A percentile compares a stretch with the other conserved stretches of the same genome.
Conservation (phyloP, 2,888 invertebrate genomes). For the Muschampia plurimacula region DNA sequence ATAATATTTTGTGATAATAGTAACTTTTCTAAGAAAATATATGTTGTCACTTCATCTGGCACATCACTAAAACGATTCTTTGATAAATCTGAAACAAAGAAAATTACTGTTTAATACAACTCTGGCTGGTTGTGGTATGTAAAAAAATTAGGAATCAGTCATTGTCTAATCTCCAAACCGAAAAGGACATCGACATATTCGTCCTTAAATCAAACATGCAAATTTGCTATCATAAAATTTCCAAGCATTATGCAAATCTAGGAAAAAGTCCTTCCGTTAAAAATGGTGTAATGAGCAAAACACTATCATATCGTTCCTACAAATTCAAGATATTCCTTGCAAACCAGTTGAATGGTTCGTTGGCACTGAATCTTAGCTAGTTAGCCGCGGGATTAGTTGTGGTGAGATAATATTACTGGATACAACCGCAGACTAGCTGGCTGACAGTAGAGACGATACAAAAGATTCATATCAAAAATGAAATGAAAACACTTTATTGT, state of each 20-base stretch:
- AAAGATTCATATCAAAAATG: neutral
- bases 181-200: too few species aligned
- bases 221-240: slow-evolving; percentile 12
- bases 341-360: slow-evolving; percentile 67
- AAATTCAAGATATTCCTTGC: slow-evolving; percentile 50
- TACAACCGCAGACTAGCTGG: slow-evolving; percentile 43
- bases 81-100: slow-evolving; percentile 80
- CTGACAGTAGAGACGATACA: slow-evolving; percentile 1
- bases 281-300: slow-evolving; percentile 18
- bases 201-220: too few species aligned
- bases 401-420: slow-evolving; percentile 51
- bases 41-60: slow-evolving; percentile 95
- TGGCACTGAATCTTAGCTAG: slow-evolving; percentile 51
- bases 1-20: slow-evolving; percentile 96
- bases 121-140: too few species aligned
- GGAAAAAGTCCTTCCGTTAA: slow-evolving; percentile 6
- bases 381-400: slow-evolving; percentile 51
- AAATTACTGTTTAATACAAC: neutral
- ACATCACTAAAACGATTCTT: slow-evolving; percentile 92
- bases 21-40: slow-evolving; percentile 94
- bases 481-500: too few species aligned
- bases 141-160: too few species aligned
- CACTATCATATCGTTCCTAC: slow-evolving; percentile 28
- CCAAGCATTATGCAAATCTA: slow-evolving; percentile 50
- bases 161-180: too few species aligned